Evolutionary conservation across 2,888 invertebrate species (phyloP).

Genomic region (Caenorhabditis sp.): DNA sequence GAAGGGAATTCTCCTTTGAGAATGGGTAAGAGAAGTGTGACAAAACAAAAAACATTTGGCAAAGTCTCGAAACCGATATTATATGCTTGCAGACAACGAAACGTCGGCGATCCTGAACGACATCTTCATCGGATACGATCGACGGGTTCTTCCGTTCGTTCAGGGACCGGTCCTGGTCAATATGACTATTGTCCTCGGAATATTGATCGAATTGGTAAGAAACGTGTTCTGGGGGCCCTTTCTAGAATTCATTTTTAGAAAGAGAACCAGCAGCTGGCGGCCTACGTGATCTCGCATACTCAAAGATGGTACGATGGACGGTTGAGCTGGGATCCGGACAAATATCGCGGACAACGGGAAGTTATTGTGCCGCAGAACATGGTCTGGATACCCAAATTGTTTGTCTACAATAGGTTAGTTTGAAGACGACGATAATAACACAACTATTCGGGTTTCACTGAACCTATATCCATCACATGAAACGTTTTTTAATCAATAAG

Average conservation of each 20-base stretch:
- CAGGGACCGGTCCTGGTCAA: conserved; percentile 73
- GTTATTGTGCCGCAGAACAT: conserved; percentile 72
- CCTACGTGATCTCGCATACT: conserved; percentile 73
- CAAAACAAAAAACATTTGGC: not conserved
- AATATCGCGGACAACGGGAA: conserved; percentile 64
- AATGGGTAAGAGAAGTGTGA: not conserved
- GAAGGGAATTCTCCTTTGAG: not conserved
- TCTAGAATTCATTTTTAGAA: conserved; percentile 45
- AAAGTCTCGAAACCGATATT: not conserved
- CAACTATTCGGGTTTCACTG: too few species aligned
- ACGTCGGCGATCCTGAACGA: conserved; percentile 67
- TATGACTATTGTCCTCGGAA: conserved; percentile 75
- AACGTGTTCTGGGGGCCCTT: too few species aligned
- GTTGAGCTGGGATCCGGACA: conserved; percentile 61
- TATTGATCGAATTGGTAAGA: conserved; percentile 73
- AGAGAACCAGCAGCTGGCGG: conserved; percentile 74
- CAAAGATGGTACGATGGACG: conserved; percentile 66
- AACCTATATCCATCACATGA: too few species aligned
- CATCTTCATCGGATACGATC: conserved; percentile 71
- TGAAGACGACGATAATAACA: too few species aligned
- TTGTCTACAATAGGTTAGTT: conserved; percentile 70
- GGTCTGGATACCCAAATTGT: conserved; percentile 76
- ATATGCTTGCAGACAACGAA: conserved; percentile 61
- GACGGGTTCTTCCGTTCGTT: conserved; percentile 71
- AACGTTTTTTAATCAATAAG: not conserved